Conservation (phyloP, 2,888 invertebrate species). For the Epiblema foenella region DNA sequence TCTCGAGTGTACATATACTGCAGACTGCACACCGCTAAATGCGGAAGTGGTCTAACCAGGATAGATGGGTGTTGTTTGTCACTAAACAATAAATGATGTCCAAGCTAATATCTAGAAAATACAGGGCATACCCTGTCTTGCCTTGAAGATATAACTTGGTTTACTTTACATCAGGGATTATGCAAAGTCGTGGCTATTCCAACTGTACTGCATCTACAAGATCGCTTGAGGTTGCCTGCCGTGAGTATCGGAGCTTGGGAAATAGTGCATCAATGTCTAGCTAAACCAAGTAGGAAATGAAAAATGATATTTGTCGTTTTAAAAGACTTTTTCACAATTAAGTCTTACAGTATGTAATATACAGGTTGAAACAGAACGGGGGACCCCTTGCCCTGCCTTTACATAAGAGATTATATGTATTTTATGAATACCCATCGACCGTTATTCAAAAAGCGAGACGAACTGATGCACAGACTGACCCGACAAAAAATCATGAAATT, state of each 20-base stretch:
- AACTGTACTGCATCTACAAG: conserved; percentile 16
- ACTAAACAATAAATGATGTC: neutral
- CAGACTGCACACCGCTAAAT: neutral
- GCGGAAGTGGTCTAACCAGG: neutral
- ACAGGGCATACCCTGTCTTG: conserved; percentile 5
- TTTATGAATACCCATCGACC: too few species aligned
- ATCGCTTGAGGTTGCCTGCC: conserved; percentile 15
- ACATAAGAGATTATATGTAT: too few species aligned
- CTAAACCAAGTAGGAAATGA: too few species aligned
- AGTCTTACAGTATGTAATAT: too few species aligned
- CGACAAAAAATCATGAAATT: too few species aligned
- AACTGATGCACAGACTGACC: too few species aligned
- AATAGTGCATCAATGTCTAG: neutral
- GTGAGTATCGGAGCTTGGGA: neutral
- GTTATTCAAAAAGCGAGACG: too few species aligned
- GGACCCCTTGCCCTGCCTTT: too few species aligned
- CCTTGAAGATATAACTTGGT: conserved; percentile 4
- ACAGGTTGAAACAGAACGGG: too few species aligned
- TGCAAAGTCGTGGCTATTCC: conserved; percentile 26
- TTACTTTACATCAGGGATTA: conserved; percentile 31
- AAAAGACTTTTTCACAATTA: too few species aligned
- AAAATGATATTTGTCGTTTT: too few species aligned
- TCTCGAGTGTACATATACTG: too few species aligned
- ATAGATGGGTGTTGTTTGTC: neutral
- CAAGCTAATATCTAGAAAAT: conserved; percentile 18